Evolutionary conservation across 2,888 invertebrate genomes (phyloP), one percentile per base, ranked within the genome.

Genomic region (Bugulina stolonifera): DNA sequence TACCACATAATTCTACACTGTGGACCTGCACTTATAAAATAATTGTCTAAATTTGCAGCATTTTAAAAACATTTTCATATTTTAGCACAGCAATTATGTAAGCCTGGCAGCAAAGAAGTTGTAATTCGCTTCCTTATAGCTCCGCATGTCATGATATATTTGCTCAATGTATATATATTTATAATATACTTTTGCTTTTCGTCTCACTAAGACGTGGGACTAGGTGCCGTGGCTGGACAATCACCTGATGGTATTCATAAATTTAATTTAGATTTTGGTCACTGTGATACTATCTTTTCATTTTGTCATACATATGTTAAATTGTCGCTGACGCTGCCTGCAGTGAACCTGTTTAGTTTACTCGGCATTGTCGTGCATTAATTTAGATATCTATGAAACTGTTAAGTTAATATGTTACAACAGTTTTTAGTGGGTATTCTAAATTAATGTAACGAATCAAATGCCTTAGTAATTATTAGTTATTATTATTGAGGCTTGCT

Each of bases 211-310:
- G 43, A 43, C 18, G 43, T 43, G 43, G 43, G 43, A 18, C 43
- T 43, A 64, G 64, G 64, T 25, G 64, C 25, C 5, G 18, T 64
- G 18, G 27, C 29, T 64, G 64, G 64, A 22, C 25, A n/a, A 29
- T 25, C 64, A 64, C 64, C 27, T 5, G 64, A 64, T 64, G 64
- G 64, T 64, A 64, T 64, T 43, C 43, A 10, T 43, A 10, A 43
- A 10, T 43, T 43, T 18, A 18, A 43, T 43, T 43, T 43, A 43
- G 43, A 43, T 43, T 43, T 43, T n/a, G n/a, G 43, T 43, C 43
- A 43, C 43, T 18, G 43, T 43, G 10, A 43, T 43, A 43, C 5
- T 43, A 43, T 43, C 10, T 10, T 43, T 43, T 43, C 43, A 18
- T 43, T 43, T 5, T 43, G 43, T 43, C 18, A 43, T 43, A 43